Evolutionary conservation across 2,113 vertebrate species (phyloP).

Genomic region (Spea bombifrons): DNA sequence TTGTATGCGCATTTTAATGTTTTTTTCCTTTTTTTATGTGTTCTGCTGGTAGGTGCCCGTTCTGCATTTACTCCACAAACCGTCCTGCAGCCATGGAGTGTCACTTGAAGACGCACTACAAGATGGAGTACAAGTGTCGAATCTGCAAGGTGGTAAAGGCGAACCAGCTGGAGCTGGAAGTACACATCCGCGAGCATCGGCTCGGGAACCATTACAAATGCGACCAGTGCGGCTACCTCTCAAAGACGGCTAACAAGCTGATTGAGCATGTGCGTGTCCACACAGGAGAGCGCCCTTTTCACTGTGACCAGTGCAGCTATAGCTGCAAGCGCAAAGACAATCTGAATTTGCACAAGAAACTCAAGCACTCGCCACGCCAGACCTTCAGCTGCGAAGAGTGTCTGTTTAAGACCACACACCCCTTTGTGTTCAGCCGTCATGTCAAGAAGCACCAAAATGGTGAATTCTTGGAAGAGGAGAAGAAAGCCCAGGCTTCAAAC

Average conservation of each 20-base stretch:
- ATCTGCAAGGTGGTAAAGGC: slow-evolving; percentile 97
- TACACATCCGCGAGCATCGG: slow-evolving; percentile 93
- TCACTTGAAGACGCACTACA: slow-evolving; percentile 98
- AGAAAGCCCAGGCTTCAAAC: slow-evolving; percentile 62
- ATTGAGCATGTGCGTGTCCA: slow-evolving; percentile 98
- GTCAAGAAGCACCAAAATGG: slow-evolving; percentile 92
- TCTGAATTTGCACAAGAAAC: slow-evolving; percentile 99
- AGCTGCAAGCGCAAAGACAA: slow-evolving; percentile 99
- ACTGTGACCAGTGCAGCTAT: slow-evolving; percentile 99
- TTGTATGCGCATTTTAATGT: neutral
- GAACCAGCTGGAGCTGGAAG: slow-evolving; percentile 94
- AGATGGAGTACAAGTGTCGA: slow-evolving; percentile 98
- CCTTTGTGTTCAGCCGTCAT: slow-evolving; percentile 96
- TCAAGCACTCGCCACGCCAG: slow-evolving; percentile 96
- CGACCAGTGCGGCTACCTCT: slow-evolving; percentile 98
- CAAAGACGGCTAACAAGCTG: slow-evolving; percentile 99
- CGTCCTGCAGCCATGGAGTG: slow-evolving; percentile 96
- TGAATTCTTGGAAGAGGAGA: slow-evolving; percentile 66
- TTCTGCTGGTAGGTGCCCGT: slow-evolving; percentile 84
- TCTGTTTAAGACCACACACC: slow-evolving; percentile 97
- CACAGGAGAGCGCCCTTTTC: slow-evolving; percentile 98
- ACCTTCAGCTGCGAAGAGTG: slow-evolving; percentile 92
- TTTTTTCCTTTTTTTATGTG: slow-evolving; percentile 45
- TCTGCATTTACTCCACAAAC: slow-evolving; percentile 98
- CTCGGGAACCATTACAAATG: slow-evolving; percentile 99